These are phyloP conservation scores for Meteorus colon DNA, from an alignment of 2,888 invertebrate genomes.

Conservation along the genomic window DNA sequence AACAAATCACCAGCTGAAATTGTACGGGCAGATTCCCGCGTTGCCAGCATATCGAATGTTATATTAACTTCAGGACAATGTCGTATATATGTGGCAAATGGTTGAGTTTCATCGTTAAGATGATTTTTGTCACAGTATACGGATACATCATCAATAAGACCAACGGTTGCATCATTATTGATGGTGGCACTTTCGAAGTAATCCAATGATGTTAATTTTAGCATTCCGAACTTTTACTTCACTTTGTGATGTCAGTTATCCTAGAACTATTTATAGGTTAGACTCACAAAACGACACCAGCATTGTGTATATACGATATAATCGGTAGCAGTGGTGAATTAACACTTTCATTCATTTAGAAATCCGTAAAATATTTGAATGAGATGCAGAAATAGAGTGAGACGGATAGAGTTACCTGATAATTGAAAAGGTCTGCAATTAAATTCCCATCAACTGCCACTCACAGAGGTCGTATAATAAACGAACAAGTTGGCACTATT, in stretches of 20 bases:
- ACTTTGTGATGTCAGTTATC: neutral
- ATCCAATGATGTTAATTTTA: slow-evolving; percentile 62
- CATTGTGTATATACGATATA: neutral
- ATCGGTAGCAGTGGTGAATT: neutral
- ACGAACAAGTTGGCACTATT: neutral
- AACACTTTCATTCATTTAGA: neutral
- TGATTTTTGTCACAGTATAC: slow-evolving; percentile 60
- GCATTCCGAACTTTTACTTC: slow-evolving; percentile 53
- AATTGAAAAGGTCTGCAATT: neutral
- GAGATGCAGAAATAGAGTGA: neutral
- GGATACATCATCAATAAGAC: slow-evolving; percentile 53
- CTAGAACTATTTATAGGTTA: slow-evolving; percentile 28
- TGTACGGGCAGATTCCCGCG: slow-evolving; percentile 75
- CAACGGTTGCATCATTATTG: slow-evolving; percentile 59
- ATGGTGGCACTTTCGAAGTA: slow-evolving; percentile 61
- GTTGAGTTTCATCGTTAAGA: slow-evolving; percentile 63
- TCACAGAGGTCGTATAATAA: neutral
- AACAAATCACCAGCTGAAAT: slow-evolving; percentile 75
- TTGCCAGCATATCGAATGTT: slow-evolving; percentile 78
- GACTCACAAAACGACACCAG: neutral
- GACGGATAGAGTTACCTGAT: neutral
- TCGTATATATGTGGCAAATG: slow-evolving; percentile 71
- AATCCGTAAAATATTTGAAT: neutral
- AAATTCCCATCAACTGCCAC: neutral
- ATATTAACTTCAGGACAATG: slow-evolving; percentile 83